Percentiles rank a stretch among this genome's conserved stretches.
Conservation (phyloP, 1,140 invertebrate species). For the Lamellibrachia luymesi region DNA sequence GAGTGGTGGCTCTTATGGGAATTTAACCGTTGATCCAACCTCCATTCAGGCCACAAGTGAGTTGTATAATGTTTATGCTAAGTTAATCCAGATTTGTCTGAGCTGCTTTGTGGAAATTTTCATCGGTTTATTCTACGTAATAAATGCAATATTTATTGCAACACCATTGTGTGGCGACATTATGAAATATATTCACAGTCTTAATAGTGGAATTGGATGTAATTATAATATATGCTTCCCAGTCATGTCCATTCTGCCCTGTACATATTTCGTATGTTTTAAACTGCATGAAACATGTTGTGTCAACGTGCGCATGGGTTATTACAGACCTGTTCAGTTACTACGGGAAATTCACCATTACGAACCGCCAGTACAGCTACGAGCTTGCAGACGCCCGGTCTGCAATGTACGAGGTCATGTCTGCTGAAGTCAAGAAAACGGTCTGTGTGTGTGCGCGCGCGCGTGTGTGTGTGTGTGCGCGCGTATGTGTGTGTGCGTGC, state of each 20-base stretch:
- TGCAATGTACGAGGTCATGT: background rate
- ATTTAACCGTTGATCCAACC: too few relatives aligned
- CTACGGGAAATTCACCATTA: background rate
- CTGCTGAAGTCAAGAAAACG: background rate
- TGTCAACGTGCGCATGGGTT: background rate
- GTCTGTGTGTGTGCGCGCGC: background rate
- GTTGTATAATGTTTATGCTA: too few relatives aligned
- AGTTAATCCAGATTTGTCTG: too few relatives aligned
- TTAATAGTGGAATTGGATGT: too few relatives aligned
- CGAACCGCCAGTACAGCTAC: background rate
- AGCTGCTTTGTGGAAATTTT: too few relatives aligned
- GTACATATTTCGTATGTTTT: background rate
- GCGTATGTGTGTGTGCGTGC: background rate
- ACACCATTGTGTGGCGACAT: too few relatives aligned
- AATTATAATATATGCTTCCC: too few relatives aligned
- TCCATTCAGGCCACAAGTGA: too few relatives aligned
- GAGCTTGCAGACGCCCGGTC: background rate
- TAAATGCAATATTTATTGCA: too few relatives aligned
- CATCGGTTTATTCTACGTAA: too few relatives aligned
- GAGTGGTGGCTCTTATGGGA: too few relatives aligned
- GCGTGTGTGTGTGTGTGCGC: background rate
- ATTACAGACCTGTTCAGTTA: background rate
- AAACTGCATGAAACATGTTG: background rate
- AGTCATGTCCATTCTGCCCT: background rate
- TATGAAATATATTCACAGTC: too few relatives aligned